These are phyloP conservation scores for Plotosus lineatus DNA, from an alignment of 2,113 vertebrate species.

Conservation along the genomic window DNA sequence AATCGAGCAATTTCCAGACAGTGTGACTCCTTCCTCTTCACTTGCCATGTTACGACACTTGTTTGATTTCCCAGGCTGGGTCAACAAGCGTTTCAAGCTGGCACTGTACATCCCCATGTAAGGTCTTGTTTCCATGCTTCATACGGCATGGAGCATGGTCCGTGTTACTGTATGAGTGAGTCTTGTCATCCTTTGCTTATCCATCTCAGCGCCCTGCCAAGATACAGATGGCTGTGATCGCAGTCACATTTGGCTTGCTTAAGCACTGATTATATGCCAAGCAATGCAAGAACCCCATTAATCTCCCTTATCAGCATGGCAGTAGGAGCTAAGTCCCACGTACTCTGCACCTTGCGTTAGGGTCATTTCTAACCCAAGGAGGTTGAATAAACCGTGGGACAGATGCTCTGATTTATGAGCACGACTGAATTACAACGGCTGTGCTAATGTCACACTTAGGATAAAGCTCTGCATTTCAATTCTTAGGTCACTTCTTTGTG, in stretches of 20 bases:
- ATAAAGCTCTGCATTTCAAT: conserved; percentile 57
- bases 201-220: conserved; percentile 63
- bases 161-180: conserved; percentile 68
- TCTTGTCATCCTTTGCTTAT: conserved; percentile 69
- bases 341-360: conserved; percentile 70
- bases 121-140: conserved; percentile 45
- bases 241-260: conserved; percentile 75
- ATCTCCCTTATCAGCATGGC: conserved; percentile 80
- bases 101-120: conserved; percentile 57
- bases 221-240: conserved; percentile 78
- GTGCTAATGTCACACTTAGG: conserved; percentile 50
- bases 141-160: conserved; percentile 54
- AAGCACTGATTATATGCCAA: conserved; percentile 73
- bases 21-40: conserved; percentile 51
- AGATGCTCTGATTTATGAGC: conserved; percentile 62
- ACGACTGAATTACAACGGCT: conserved; percentile 55
- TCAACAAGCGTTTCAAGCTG: conserved; percentile 54
- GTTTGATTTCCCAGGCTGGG: conserved; percentile 59
- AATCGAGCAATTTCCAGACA: conserved; percentile 60
- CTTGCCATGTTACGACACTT: conserved; percentile 64
- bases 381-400: conserved; percentile 68
- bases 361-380: conserved; percentile 67
- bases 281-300: conserved; percentile 77
- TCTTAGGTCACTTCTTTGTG: conserved; percentile 64
- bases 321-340: conserved; percentile 66